Evolutionary conservation across 2,797 vertebrate species (phyloP).

Genomic region (Knipowitschia caucasica): DNA sequence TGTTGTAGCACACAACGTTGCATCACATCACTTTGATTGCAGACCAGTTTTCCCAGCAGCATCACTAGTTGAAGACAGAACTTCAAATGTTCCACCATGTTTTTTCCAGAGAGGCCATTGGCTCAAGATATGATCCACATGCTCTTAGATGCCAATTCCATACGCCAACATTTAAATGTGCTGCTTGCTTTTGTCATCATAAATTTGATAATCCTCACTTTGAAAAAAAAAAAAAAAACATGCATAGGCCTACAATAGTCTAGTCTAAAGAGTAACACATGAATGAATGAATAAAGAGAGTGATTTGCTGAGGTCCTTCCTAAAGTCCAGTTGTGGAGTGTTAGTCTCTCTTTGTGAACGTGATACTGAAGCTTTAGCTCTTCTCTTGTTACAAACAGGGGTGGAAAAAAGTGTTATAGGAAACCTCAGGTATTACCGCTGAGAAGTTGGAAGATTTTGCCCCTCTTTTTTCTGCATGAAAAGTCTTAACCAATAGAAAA

Average conservation of each 20-base stretch:
- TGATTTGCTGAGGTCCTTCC: no score
- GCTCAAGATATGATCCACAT: neutral
- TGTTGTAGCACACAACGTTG: conserved; percentile 10
- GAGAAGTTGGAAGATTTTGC: neutral
- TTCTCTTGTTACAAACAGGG: conserved; percentile 32
- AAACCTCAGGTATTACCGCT: conserved; percentile 24
- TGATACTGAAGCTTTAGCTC: conserved; percentile 17
- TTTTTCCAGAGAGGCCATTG: neutral
- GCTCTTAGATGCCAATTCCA: neutral
- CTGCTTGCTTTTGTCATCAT: neutral
- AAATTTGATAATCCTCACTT: neutral
- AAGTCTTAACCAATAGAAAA: no score
- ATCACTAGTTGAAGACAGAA: conserved; percentile 17
- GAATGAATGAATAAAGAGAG: neutral
- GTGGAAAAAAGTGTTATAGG: conserved; percentile 37
- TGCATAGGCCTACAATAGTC: no score
- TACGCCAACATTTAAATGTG: neutral
- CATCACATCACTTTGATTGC: conserved; percentile 14
- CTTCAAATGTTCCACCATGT: neutral
- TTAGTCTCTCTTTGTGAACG: conserved; percentile 14
- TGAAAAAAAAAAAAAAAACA: neutral
- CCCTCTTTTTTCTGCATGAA: neutral
- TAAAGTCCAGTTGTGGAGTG: neutral
- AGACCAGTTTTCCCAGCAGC: conserved; percentile 22
- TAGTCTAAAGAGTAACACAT: no score